These are phyloP conservation scores for Orthonevra nobilis DNA, from an alignment of 2,888 invertebrate species.

Conservation along the genomic window DNA sequence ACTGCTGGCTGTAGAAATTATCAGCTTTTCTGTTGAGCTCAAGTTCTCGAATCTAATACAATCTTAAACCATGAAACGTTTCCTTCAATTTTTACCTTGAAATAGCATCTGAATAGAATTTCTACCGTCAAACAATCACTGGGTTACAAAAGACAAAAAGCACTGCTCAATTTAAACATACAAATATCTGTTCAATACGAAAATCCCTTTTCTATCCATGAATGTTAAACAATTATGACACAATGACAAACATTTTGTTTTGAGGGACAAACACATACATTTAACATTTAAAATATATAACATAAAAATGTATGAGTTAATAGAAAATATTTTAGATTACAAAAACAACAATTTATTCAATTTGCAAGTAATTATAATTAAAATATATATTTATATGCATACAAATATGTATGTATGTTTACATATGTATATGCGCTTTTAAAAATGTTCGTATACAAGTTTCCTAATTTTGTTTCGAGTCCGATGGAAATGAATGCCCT, in stretches of 20 bases:
- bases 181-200: conserved; percentile 3
- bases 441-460: conserved; percentile 42
- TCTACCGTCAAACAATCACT: conserved; percentile 36
- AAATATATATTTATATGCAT: too few relatives aligned
- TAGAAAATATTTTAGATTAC: conserved; percentile 51
- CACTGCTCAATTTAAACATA: background rate
- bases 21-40: too few relatives aligned
- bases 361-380: background rate
- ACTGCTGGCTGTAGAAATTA: too few relatives aligned
- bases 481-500: conserved; percentile 41
- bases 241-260: conserved; percentile 33
- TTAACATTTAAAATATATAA: conserved; percentile 37
- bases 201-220: background rate
- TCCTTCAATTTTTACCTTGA: too few relatives aligned
- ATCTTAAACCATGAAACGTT: too few relatives aligned
- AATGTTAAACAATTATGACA: background rate
- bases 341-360: conserved; percentile 61
- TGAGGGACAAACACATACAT: conserved; percentile 64
- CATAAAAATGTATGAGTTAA: conserved; percentile 22
- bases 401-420: too few relatives aligned
- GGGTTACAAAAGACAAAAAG: conserved; percentile 12
- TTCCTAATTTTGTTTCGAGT: conserved; percentile 23
- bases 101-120: conserved; percentile 7
- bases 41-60: too few relatives aligned
- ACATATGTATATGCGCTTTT: too few relatives aligned